Evolutionary conservation across 1,140 invertebrate species (phyloP).

Genomic region (Brevipalpus yothersi): DNA sequence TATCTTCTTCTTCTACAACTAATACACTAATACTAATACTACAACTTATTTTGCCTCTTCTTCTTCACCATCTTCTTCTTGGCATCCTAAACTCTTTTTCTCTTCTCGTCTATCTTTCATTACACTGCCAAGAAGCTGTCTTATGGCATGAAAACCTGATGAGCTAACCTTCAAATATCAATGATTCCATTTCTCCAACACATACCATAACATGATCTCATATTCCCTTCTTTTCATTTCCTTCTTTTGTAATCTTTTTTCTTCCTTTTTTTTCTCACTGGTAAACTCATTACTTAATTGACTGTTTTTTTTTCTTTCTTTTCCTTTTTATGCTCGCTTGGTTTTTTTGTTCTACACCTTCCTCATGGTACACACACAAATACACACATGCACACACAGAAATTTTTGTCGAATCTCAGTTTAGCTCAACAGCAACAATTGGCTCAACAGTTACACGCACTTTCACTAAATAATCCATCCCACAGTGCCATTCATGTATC

Average conservation of each 20-base stretch:
- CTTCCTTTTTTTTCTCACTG: not conserved
- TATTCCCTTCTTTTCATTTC: not conserved
- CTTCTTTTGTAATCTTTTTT: not conserved
- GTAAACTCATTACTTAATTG: not conserved
- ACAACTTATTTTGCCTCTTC: not conserved
- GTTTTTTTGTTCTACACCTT: not conserved
- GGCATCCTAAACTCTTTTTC: not conserved
- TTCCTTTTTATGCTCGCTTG: not conserved
- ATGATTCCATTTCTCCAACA: too few species aligned
- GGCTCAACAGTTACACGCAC: constrained; percentile 55
- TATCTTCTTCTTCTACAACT: too few species aligned
- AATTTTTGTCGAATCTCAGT: not conserved
- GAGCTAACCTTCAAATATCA: too few species aligned
- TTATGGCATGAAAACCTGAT: too few species aligned
- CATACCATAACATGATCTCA: not conserved
- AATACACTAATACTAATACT: not conserved
- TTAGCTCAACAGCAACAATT: constrained; percentile 39
- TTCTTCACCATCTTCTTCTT: not conserved
- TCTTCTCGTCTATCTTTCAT: not conserved
- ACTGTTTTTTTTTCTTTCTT: not conserved
- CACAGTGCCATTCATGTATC: constrained; percentile 31
- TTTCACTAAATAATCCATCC: constrained; percentile 40
- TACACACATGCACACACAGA: too few species aligned
- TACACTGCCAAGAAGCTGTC: not conserved
- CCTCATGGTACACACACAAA: too few species aligned